These are phyloP conservation scores for Eueremaeus valkanovi DNA, from an alignment of 2,888 invertebrate genomes.

Conservation along the genomic window DNA sequence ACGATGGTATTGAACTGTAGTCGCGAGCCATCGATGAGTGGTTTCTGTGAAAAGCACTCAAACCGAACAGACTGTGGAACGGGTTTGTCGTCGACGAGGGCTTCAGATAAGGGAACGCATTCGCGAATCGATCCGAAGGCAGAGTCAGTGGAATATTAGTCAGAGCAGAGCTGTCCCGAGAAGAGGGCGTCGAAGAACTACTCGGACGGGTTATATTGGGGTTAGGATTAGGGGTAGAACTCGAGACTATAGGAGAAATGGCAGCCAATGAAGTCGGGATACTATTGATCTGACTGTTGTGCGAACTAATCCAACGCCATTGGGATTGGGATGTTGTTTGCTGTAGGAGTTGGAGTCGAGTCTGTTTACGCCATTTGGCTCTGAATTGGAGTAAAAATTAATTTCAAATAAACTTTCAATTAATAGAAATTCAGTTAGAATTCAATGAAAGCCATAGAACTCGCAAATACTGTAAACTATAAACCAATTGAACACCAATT, in stretches of 20 bases:
- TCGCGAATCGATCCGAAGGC: not conserved
- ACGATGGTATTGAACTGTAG: not conserved
- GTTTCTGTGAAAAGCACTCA: not conserved
- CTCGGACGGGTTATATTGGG: not conserved
- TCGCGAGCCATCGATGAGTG: not conserved
- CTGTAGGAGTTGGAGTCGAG: conserved; percentile 13
- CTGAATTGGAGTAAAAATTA: not conserved
- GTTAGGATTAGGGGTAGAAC: not conserved
- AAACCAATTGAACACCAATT: not conserved
- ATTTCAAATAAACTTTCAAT: not conserved
- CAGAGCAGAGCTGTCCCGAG: not conserved
- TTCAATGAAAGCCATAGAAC: too few relatives aligned
- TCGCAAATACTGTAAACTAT: too few relatives aligned
- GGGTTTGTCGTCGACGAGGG: not conserved
- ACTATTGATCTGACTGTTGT: not conserved
- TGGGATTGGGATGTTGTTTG: not conserved
- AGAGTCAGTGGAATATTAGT: not conserved
- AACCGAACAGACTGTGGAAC: conserved; percentile 16
- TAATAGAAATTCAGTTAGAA: not conserved
- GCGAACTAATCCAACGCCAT: conserved; percentile 24
- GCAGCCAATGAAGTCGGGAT: not conserved
- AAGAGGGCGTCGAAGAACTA: not conserved
- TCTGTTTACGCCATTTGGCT: conserved; percentile 32
- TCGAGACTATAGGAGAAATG: not conserved
- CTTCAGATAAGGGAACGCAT: conserved; percentile 16